Evolutionary conservation across 2,888 invertebrate genomes (phyloP).

Genomic region (Eurytoma californica): DNA sequence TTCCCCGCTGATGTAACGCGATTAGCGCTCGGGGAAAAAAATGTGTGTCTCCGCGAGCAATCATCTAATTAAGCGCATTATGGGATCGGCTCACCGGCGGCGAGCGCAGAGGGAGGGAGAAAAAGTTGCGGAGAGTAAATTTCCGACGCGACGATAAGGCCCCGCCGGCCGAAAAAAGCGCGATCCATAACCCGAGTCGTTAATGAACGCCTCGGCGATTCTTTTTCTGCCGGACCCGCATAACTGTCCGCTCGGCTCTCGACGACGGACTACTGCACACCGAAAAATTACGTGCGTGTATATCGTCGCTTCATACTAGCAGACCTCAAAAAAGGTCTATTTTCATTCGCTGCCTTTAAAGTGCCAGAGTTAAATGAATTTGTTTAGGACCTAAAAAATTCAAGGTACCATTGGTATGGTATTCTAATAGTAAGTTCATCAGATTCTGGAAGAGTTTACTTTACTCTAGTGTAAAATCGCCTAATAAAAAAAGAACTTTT

Average conservation of each 20-base stretch:
- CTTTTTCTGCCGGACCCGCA: slow-evolving; percentile 23
- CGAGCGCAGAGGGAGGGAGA: slow-evolving; percentile 8
- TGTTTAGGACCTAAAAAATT: too few relatives aligned
- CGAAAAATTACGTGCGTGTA: too few relatives aligned
- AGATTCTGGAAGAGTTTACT: too few relatives aligned
- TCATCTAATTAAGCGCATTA: slow-evolving; percentile 47
- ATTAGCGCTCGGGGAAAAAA: slow-evolving; percentile 27
- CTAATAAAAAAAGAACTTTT: too few relatives aligned
- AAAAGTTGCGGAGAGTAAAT: slow-evolving; percentile 36
- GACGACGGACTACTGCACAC: slow-evolving; percentile 52
- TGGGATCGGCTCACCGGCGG: not conserved
- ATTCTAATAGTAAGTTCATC: too few relatives aligned
- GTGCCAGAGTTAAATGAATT: too few relatives aligned
- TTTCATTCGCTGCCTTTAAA: too few relatives aligned
- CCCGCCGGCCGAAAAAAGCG: slow-evolving; percentile 29
- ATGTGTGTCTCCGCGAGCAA: slow-evolving; percentile 14
- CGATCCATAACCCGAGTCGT: slow-evolving; percentile 36
- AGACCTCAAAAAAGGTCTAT: not conserved
- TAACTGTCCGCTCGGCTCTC: slow-evolving; percentile 23
- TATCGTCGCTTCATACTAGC: not conserved
- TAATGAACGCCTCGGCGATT: slow-evolving; percentile 47
- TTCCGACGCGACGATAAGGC: slow-evolving; percentile 34
- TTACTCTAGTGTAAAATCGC: too few relatives aligned
- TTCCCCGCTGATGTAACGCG: not conserved
- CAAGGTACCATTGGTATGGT: too few relatives aligned